Base-by-base conservation (phyloP, 2,888 invertebrate genomes). In the Prosopocoilus inquinatus region DNA sequence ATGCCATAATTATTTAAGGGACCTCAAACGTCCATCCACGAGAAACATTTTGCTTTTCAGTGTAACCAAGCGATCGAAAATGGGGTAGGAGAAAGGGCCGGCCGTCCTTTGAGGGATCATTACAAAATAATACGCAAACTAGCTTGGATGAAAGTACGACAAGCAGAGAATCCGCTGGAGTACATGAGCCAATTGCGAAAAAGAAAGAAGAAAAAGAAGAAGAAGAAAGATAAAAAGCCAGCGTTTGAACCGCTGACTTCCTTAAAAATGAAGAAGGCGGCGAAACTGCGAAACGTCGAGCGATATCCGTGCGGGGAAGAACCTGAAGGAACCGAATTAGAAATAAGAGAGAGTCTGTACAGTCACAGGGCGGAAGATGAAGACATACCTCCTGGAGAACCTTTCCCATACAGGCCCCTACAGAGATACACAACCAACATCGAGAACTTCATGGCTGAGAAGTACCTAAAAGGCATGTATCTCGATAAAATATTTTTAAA, bases 401-500 rank as follows among this genome's bases (percentile, higher is more conserved):
- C 65, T 1, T 74, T 71, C 58, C 71, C 70, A 1, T 72, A 69
- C 55, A 65, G 64, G 36, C 77, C 77, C 1, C 56, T 75, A n/a
- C 77, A 77, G 58, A 64, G 66, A n/a, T 71, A 71, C 55, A 77
- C 77, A 0, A 70, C 68, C 0, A 77, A 78, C 41, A 74, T 77
- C 13, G 69, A 75, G 50, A 75, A 75, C 53, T 73, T 76, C 20
- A 72, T 80, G 69, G 77, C 78, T 0, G 73, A 72, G 50, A 74
- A 75, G 51, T 80, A 80, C 61, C 67, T 81, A 39, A 77, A 78
- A 20, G 63, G 65, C 2, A 69, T 81, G 66, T 75, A 75, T 35
- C 58, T 64, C 43, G 81, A 82, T 56, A 80, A 78, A 60, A 64
- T 73, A 13, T 81, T 79, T 58, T 58, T 80, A 34, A 70, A 75